Evolutionary conservation across 2,113 vertebrate genomes (phyloP).

Genomic region (Chitala chitala): DNA sequence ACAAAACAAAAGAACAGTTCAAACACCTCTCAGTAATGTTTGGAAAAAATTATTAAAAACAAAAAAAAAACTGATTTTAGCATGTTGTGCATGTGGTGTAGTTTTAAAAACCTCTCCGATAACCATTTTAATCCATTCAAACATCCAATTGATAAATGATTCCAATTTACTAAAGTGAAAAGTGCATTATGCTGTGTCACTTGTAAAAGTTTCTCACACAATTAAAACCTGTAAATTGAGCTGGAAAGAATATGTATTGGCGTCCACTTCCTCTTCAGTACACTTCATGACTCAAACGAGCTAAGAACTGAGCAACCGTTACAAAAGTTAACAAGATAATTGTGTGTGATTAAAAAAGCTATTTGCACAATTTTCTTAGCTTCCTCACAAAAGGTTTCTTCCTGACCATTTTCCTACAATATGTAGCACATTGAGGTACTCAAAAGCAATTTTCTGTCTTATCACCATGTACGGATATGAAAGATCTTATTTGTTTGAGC

Average conservation of each 20-base stretch:
- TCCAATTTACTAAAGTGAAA: background rate
- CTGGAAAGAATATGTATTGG: slow-evolving; percentile 18
- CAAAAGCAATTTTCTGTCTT: slow-evolving; percentile 40
- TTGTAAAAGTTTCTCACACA: slow-evolving; percentile 22
- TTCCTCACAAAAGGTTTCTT: slow-evolving; percentile 16
- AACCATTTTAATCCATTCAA: background rate
- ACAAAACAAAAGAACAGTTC: background rate
- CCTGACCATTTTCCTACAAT: slow-evolving; percentile 17
- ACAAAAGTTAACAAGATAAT: slow-evolving; percentile 35
- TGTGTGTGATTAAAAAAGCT: slow-evolving; percentile 32
- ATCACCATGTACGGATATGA: slow-evolving; percentile 27
- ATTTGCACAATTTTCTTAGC: slow-evolving; percentile 26
- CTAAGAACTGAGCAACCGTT: slow-evolving; percentile 28
- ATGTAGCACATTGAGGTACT: slow-evolving; percentile 17
- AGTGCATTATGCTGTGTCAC: slow-evolving; percentile 10
- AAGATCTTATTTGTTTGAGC: slow-evolving; percentile 33
- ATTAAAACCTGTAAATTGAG: slow-evolving; percentile 25
- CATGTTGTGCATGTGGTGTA: background rate
- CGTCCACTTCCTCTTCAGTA: background rate
- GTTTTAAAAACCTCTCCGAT: background rate
- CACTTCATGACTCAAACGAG: slow-evolving; percentile 28
- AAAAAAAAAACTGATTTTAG: slow-evolving; percentile 4
- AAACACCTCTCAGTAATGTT: background rate
- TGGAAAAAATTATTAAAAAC: too few relatives aligned
- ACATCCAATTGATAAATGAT: background rate